phyloP scores from a whole-genome alignment of 2,888 invertebrate genomes.

The Eristalinus aeneus region DNA sequence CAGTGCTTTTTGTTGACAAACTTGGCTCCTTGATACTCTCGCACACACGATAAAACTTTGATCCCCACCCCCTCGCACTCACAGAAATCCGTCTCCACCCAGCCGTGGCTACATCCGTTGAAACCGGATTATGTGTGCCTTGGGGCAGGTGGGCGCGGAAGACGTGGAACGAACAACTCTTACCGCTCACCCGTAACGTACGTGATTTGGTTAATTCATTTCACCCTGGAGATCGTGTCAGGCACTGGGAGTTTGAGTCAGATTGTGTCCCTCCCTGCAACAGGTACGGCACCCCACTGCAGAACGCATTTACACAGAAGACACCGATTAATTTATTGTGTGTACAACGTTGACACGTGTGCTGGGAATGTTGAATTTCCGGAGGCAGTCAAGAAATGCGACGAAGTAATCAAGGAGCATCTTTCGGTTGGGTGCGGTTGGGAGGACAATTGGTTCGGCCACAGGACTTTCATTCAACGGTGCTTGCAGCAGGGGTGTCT shows the following conservation, averaged over 20 bases:
- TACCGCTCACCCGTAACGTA: conserved; percentile 42
- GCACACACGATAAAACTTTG: conserved; percentile 45
- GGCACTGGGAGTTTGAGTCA: neutral
- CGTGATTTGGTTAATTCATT: conserved; percentile 66
- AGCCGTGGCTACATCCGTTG: conserved; percentile 18
- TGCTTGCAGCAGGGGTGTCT: neutral
- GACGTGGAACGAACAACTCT: conserved; percentile 35
- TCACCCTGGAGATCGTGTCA: neutral
- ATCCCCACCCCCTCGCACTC: neutral
- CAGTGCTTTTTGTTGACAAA: conserved; percentile 52
- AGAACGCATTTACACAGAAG: neutral
- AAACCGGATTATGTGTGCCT: conserved; percentile 18
- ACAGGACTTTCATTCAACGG: neutral
- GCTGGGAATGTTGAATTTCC: neutral
- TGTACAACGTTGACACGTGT: conserved; percentile 16
- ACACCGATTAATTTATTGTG: conserved; percentile 38
- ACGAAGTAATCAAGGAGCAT: neutral
- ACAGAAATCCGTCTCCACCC: conserved; percentile 22
- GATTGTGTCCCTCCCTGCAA: neutral
- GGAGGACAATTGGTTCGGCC: neutral
- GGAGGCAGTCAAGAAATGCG: neutral
- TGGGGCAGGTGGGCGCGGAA: conserved; percentile 28
- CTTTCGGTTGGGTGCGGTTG: neutral
- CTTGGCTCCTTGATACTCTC: conserved; percentile 47
- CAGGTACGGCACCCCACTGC: neutral